These are phyloP conservation scores for Gephyroberyx darwinii DNA, from an alignment of 2,797 vertebrate species.

Conservation along the genomic window DNA sequence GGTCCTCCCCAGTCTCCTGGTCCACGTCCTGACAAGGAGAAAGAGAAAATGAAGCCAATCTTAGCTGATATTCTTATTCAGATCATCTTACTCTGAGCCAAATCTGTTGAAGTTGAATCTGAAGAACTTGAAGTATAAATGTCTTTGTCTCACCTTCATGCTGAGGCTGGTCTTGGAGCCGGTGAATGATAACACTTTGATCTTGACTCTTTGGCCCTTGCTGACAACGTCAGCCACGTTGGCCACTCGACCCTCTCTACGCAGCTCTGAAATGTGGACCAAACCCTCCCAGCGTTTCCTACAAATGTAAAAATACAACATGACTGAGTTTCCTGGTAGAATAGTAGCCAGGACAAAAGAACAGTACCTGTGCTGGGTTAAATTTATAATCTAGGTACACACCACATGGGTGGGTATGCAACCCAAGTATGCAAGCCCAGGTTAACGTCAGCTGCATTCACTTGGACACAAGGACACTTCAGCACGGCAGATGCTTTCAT, in stretches of 20 bases:
- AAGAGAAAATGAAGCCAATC: not conserved
- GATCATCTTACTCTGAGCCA: no score
- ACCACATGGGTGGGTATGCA: no score
- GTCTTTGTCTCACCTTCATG: conserved; percentile 90
- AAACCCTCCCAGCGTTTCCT: conserved; percentile 99
- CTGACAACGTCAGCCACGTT: conserved; percentile 98
- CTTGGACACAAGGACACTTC: not conserved
- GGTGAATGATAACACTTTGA: conserved; percentile 98
- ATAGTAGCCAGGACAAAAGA: no score
- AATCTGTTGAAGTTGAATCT: no score
- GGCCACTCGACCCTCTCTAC: conserved; percentile 94
- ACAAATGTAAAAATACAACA: not conserved
- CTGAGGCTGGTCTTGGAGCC: conserved; percentile 98
- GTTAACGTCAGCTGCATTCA: not conserved
- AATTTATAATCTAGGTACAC: no score
- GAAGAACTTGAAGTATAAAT: no score
- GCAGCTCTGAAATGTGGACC: conserved; percentile 97
- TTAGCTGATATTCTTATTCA: no score
- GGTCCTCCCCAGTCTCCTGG: conserved; percentile 95
- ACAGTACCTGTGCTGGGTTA: no score
- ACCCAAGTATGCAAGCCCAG: not conserved
- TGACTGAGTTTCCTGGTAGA: not conserved
- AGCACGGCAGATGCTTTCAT: no score
- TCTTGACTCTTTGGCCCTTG: conserved; percentile 97
- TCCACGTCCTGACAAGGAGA: conserved; percentile 89